phyloP scores from a whole-genome alignment of 2,113 vertebrate genomes.

The Eidolon helvum region DNA sequence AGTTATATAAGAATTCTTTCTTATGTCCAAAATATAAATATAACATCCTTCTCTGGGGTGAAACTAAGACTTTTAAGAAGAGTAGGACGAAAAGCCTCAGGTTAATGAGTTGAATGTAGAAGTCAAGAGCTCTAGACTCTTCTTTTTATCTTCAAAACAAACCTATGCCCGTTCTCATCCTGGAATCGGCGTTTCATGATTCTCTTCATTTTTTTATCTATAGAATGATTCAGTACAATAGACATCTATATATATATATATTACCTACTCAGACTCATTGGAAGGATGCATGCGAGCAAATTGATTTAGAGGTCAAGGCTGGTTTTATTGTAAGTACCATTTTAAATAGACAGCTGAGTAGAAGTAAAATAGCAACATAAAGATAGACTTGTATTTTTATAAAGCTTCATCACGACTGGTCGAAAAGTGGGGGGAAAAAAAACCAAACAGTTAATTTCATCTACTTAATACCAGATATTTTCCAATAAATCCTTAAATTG shows the following conservation, averaged over 20 bases:
- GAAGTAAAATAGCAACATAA: neutral
- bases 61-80: neutral
- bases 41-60: neutral
- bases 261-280: neutral
- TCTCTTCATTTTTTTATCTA: neutral
- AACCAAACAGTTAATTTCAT: neutral
- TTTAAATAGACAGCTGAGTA: neutral
- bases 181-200: neutral
- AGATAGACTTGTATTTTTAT: neutral
- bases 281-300: neutral
- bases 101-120: neutral
- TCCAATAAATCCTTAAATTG: neutral
- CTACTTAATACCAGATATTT: neutral
- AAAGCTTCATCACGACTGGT: neutral
- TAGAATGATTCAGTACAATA: neutral
- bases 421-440: neutral
- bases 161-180: neutral
- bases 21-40: constrained; percentile 24
- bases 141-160: constrained; percentile 13
- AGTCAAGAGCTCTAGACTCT: neutral
- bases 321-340: neutral
- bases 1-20: constrained; percentile 49
- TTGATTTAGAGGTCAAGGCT: neutral
- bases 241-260: neutral
- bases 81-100: neutral